Evolutionary conservation across 2,113 vertebrate genomes (phyloP), one percentile per base, ranked within the genome.

Genomic region (Saguinus imperator): DNA sequence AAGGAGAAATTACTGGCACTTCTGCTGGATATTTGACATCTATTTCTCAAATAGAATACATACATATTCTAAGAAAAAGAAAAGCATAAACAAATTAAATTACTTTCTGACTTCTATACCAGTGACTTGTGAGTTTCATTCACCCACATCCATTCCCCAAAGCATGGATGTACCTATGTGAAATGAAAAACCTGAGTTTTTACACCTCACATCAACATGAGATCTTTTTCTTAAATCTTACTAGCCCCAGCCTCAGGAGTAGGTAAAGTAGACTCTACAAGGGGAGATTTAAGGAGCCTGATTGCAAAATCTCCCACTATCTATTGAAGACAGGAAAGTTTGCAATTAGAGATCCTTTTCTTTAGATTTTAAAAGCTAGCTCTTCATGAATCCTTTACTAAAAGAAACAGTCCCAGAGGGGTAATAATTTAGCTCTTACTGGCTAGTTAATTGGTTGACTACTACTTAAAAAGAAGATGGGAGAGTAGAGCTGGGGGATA

Each of bases 351-450:
- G 37, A 61, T 94, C 84, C 48, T 43, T 95, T 94, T 77, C 57
- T 95, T 79, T 88, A 81, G 23, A 72, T 79, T 87, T 45, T 76
- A 21, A 94, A 95, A 88, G 18, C 43, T 61, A 29, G 23, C 13
- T 89, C 20, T 88, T 95, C 79, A 18, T 57, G 29, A 94, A 25
- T 87, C n/a, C 23, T 93, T 95, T 80, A 76, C 18, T 95, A 70
- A 91, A 88, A 82, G 52, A 76, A 52, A 70, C 89, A 73, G 35
- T 81, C 8, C 20, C 77, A 79, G 76, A 90, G 14, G 35, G 12
- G 3, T 52, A 73, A n/a, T 40, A 72, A 27, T 73, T 89, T 8
- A 83, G 25, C 35, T 79, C 48, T 83, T 87, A 72, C 27, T 12
- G 64, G n/a, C 12, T 91, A 77, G 68, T 45, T 91, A 77, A 73